These are phyloP conservation scores for Lagopus leucura DNA, from an alignment of 2,113 vertebrate species.

Conservation along the genomic window DNA sequence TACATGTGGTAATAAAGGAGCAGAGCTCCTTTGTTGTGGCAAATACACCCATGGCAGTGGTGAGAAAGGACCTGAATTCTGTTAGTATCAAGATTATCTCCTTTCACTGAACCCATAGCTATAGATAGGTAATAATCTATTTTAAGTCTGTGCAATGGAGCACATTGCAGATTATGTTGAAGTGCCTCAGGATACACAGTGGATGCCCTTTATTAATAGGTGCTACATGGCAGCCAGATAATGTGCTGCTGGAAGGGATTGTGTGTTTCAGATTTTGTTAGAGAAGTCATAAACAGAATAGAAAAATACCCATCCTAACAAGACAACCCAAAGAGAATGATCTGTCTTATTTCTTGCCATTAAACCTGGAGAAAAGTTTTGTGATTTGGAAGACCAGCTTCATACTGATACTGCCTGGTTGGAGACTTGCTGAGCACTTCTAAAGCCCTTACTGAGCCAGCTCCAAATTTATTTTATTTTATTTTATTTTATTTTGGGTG, in stretches of 20 bases:
- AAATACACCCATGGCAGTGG: not conserved
- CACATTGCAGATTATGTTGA: not conserved
- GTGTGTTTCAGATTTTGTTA: not conserved
- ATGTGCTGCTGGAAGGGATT: not conserved
- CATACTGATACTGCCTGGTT: rapidly evolving
- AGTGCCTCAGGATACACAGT: not conserved
- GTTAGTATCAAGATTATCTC: not conserved
- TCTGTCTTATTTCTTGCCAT: not conserved
- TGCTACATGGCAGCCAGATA: not conserved
- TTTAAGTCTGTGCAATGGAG: not conserved
- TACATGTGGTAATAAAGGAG: not conserved
- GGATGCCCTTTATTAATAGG: not conserved
- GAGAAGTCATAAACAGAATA: not conserved
- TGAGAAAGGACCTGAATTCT: not conserved
- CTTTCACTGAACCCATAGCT: not conserved
- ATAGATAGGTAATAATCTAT: not conserved
- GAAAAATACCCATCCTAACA: not conserved
- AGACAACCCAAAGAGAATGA: not conserved
- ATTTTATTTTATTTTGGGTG: not conserved
- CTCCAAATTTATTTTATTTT: not conserved
- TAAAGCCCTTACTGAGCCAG: not conserved
- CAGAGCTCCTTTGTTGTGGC: not conserved
- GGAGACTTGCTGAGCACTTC: not conserved
- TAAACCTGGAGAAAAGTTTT: not conserved
- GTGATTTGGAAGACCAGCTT: not conserved